phyloP scores from a whole-genome alignment of 2,113 vertebrate species.

The Suricata suricatta region DNA sequence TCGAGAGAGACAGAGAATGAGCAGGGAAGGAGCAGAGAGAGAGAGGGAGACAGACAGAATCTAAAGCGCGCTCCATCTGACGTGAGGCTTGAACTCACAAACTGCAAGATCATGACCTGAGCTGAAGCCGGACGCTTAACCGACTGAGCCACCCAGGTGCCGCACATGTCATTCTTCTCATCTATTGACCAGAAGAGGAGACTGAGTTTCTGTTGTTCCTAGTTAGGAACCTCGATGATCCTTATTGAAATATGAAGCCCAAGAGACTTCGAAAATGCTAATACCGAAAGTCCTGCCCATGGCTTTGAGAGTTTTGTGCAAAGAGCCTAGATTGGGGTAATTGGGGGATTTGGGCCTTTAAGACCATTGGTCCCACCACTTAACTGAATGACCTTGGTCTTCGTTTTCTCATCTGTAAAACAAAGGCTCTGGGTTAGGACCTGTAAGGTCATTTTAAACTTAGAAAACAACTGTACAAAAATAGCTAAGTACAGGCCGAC shows the following conservation, averaged over 20 bases:
- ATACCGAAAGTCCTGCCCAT: neutral
- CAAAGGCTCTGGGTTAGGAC: neutral
- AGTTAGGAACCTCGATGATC: constrained; percentile 11
- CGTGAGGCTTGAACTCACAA: too few species aligned
- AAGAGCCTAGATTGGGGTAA: neutral
- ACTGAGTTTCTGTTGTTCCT: neutral
- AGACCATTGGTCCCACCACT: neutral
- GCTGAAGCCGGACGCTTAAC: too few species aligned
- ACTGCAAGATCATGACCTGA: too few species aligned
- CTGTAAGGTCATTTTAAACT: neutral
- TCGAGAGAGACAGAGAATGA: too few species aligned
- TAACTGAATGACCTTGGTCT: neutral
- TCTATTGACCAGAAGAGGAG: neutral
- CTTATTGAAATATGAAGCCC: neutral
- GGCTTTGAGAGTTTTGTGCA: neutral
- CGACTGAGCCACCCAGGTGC: too few species aligned
- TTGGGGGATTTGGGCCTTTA: neutral
- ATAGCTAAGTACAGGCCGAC: neutral
- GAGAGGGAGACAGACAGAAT: too few species aligned
- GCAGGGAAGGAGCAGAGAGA: too few species aligned
- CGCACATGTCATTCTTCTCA: neutral
- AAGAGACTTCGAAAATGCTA: neutral
- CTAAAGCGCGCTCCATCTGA: too few species aligned
- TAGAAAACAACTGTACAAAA: constrained; percentile 13
- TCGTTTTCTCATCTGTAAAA: constrained; percentile 22